Evolutionary conservation across 2,113 vertebrate species (phyloP), one percentile per base, ranked within the genome.

Genomic region (Ceyx margarethae): DNA sequence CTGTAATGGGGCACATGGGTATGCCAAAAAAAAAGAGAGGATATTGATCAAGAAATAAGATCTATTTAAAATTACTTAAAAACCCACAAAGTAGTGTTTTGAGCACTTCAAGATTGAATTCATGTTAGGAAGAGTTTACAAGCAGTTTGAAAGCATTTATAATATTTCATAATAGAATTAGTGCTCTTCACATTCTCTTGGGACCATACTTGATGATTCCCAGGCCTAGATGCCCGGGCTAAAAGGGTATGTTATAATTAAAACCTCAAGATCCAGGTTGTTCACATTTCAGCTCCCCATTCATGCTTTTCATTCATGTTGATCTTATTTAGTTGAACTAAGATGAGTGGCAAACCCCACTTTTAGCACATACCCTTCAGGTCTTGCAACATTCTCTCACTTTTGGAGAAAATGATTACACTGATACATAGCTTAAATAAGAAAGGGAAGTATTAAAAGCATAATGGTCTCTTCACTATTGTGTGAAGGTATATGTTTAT

Each of bases 11-110:
- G 51, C 31, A 84, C 46, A 64, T 73, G 68, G 31, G 31, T 51
- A 81, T 61, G 79, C 66, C 33, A 87, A 77, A 65, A 37, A 37
- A 95, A 96, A 90, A 40, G 31, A 45, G 13, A 89, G 60, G 21
- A 50, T 82, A 92, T 88, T 96, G 79, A 91, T 89, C 77, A 87
- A 74, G 79, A 96, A 94, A 89, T 57, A 40, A 73, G 25, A 84
- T 90, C 79, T 84, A 71, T 87, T 88, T 58, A 81, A 91, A 95
- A 91, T 71, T 0, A 74, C 77, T 81, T 93, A 54, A 61, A 94
- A 93, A 9, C 37, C 46, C 77, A 73, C 86, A 84, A 94, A 96
- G 77, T 66, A 65, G 40, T 78, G 15, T 88, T 79, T 96, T 88
- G 68, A 92, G 43, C 29, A 73, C 45, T 84, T 89, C 22, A 79